Base-by-base conservation (phyloP, 1,140 invertebrate species). In the Euwallacea fornicatus region DNA sequence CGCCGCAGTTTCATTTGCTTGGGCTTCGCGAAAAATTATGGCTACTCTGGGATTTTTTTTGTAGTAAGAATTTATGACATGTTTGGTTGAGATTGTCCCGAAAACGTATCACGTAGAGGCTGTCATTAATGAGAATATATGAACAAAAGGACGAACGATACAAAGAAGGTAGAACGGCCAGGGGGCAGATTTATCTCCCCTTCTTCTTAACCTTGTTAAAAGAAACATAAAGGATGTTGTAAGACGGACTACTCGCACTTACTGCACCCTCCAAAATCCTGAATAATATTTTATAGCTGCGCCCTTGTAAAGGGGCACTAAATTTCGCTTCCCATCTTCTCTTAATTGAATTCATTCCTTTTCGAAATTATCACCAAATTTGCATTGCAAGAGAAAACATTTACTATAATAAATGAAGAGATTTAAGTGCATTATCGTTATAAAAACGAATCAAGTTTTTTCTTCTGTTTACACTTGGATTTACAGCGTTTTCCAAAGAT, bases 311-410 rank as follows among this genome's bases (percentile, higher is more conserved):
- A 70, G 55, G 47, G 21, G 60, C 59, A 33, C 60, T 70, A 63
- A 69, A 60, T 69, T 69, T 60, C 16, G 54, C 59, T 53, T 44
- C 47, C 50, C 44, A 42, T 44, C 61, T 15, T 71, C 15, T 53
- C 33, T 9, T 65, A 65, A 71, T 59, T 65, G 60, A 59, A 71
- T 55, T 76, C 10, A 76, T 81, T 42, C 73, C 21, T 33, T 33
- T 4, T 33, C 21, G 4, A 33, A 33, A 33, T 33, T 33, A 33
- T 33, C 21, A 33, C 21, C 21, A 33, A 33, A 33, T 33, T 33
- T 33, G 21, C 21, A 33, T 33, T 33, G 21, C 21, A 33, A 33
- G 21, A 33, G 21, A 33, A 33, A 33, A 33, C 21, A 33, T 33
- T 33, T 33, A 33, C 21, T 33, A 76, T 13, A 67, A 70, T 44